Evolutionary conservation across 30 jellyfish, hydroid and myxozoan genomes (phyloP).

Genomic region (Chrysaora quinquecirrha): DNA sequence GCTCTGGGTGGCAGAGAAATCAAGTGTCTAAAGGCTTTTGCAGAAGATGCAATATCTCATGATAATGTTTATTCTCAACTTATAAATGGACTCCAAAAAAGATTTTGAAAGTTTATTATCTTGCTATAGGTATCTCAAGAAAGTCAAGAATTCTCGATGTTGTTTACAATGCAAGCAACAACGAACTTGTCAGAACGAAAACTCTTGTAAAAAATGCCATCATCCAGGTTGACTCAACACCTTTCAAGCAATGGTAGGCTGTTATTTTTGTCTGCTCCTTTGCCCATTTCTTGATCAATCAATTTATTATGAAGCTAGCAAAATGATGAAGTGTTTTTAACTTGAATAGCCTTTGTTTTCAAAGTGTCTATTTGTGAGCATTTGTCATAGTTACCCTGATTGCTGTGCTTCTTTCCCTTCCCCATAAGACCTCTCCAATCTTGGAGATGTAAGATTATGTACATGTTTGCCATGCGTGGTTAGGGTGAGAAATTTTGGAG

Average conservation of each 20-base stretch:
- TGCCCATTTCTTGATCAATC: neutral
- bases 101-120: too few relatives aligned
- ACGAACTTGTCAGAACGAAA: constrained; percentile 93
- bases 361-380: constrained; percentile 6
- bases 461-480: too few relatives aligned
- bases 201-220: constrained; percentile 90
- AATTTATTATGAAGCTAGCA: neutral
- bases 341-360: constrained; percentile 14
- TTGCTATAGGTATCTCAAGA: constrained; percentile 80
- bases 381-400: constrained; percentile 46
- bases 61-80: too few relatives aligned
- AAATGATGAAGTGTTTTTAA: constrained; percentile 3
- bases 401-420: too few relatives aligned
- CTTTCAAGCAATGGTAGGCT: constrained; percentile 92
- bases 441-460: too few relatives aligned
- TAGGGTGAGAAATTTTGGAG: too few relatives aligned
- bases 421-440: too few relatives aligned
- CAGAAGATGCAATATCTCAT: too few relatives aligned
- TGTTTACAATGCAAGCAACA: constrained; percentile 95
- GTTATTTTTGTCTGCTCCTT: neutral
- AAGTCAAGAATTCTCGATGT: constrained; percentile 89
- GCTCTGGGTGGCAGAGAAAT: too few relatives aligned
- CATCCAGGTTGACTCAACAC: constrained; percentile 90
- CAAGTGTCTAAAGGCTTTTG: too few relatives aligned
- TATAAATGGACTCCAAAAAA: too few relatives aligned